Conservation (phyloP, 2,797 vertebrate species). For the Eospalax fontanierii region DNA sequence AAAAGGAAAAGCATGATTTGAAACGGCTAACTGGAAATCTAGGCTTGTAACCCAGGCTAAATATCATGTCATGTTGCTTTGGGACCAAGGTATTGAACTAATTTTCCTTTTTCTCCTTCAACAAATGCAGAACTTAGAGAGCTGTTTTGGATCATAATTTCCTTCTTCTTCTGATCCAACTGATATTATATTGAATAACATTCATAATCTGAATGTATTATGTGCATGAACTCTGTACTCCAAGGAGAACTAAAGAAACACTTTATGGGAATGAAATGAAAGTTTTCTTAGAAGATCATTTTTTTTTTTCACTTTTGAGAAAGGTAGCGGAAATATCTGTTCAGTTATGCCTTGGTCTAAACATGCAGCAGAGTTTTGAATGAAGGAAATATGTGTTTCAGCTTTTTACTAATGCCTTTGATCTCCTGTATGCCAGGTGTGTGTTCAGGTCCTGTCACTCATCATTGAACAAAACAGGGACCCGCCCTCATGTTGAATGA, state of each 20-base stretch:
- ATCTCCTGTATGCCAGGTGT: background rate
- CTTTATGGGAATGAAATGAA: slow-evolving; percentile 57
- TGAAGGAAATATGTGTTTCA: slow-evolving; percentile 10
- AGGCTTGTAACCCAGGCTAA: slow-evolving; percentile 62
- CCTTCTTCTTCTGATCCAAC: slow-evolving; percentile 71
- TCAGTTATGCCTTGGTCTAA: slow-evolving; percentile 54
- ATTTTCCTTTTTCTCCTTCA: slow-evolving; percentile 75
- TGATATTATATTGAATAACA: slow-evolving; percentile 67
- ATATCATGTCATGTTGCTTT: slow-evolving; percentile 55
- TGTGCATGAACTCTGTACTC: slow-evolving; percentile 64
- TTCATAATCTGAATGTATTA: slow-evolving; percentile 75
- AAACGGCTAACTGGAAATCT: slow-evolving; percentile 66
- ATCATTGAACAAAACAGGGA: background rate
- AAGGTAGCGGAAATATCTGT: slow-evolving; percentile 53
- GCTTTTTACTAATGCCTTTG: background rate
- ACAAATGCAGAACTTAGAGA: slow-evolving; percentile 66
- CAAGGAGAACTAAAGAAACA: slow-evolving; percentile 65
- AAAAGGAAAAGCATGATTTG: slow-evolving; percentile 69
- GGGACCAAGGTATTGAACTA: slow-evolving; percentile 70
- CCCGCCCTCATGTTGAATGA: background rate
- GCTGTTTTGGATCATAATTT: slow-evolving; percentile 73
- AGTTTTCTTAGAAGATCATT: slow-evolving; percentile 1
- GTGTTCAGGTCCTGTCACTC: background rate
- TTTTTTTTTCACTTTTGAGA: slow-evolving; percentile 51
- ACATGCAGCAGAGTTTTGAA: slow-evolving; percentile 4